Evolutionary conservation across 2,888 invertebrate species (phyloP).

Genomic region (Eudasyphora cyanicolor): DNA sequence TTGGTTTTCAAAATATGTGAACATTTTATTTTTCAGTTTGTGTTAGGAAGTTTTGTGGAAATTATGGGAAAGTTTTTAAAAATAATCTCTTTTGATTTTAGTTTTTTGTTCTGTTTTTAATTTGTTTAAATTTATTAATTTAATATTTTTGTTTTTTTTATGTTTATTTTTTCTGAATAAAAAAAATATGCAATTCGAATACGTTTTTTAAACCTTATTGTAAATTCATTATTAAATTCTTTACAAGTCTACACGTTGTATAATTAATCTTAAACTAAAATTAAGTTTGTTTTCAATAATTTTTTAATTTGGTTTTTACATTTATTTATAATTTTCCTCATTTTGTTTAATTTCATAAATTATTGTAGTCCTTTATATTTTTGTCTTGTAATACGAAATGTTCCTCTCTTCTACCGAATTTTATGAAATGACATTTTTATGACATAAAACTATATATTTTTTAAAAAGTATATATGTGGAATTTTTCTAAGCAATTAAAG

Average conservation of each 20-base stretch:
- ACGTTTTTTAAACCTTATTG: conserved; percentile 49
- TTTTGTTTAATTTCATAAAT: conserved; percentile 44
- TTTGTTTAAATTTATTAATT: background rate
- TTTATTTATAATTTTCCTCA: conserved; percentile 7
- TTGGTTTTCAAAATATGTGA: background rate
- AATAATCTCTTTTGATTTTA: too few species aligned
- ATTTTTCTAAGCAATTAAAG: too few species aligned
- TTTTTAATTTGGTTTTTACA: conserved; percentile 17
- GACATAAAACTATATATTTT: too few species aligned
- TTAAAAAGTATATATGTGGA: too few species aligned
- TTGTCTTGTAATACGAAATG: too few species aligned
- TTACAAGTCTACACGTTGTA: conserved; percentile 63
- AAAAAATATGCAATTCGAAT: conserved; percentile 31
- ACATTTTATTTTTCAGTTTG: background rate
- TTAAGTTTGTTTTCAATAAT: conserved; percentile 31
- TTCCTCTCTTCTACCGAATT: too few species aligned
- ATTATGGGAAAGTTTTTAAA: background rate
- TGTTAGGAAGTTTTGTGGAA: background rate
- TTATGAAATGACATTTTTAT: too few species aligned
- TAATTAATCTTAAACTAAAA: conserved; percentile 43
- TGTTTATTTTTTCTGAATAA: background rate
- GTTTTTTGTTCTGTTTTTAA: conserved; percentile 1
- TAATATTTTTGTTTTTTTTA: background rate
- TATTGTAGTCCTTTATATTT: conserved; percentile 52
- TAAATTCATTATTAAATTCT: conserved; percentile 59